Evolutionary conservation across 2,888 invertebrate genomes (phyloP).

Genomic region (Drosophila eohydei): DNA sequence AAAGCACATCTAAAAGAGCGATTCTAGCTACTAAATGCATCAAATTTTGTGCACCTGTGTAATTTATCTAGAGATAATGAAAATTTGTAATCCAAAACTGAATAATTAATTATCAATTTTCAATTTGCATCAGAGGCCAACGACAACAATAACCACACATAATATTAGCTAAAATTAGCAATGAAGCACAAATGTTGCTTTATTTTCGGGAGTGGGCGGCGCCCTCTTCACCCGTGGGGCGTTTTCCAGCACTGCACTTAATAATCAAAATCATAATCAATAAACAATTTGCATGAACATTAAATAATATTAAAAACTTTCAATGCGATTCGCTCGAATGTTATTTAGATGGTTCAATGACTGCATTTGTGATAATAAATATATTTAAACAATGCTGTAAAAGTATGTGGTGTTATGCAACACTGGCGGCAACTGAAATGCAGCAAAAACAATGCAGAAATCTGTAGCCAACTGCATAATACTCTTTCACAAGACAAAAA

Average conservation of each 20-base stretch:
- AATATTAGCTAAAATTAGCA: slow-evolving; percentile 1
- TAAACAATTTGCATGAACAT: slow-evolving; percentile 69
- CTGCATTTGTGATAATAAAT: slow-evolving; percentile 11
- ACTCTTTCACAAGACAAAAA: background rate
- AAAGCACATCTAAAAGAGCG: background rate
- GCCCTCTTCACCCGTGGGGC: slow-evolving; percentile 8
- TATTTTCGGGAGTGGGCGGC: background rate
- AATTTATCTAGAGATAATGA: slow-evolving; percentile 1
- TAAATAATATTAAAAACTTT: slow-evolving; percentile 52
- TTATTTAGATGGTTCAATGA: slow-evolving; percentile 28
- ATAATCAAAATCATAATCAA: slow-evolving; percentile 63
- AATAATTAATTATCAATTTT: slow-evolving; percentile 5
- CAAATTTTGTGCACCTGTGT: background rate
- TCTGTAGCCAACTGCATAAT: background rate
- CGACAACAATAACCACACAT: background rate
- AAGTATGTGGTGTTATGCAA: background rate
- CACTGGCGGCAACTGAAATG: background rate
- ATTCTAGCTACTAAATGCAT: background rate
- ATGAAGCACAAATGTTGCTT: background rate
- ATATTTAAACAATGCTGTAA: slow-evolving; percentile 13
- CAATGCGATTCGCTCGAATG: slow-evolving; percentile 25
- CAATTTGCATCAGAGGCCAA: background rate
- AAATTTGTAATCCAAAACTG: background rate
- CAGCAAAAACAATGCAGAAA: background rate
- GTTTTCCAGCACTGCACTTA: slow-evolving; percentile 9